Evolutionary conservation across 2,797 vertebrate species (phyloP).

Genomic region (Channa striata): DNA sequence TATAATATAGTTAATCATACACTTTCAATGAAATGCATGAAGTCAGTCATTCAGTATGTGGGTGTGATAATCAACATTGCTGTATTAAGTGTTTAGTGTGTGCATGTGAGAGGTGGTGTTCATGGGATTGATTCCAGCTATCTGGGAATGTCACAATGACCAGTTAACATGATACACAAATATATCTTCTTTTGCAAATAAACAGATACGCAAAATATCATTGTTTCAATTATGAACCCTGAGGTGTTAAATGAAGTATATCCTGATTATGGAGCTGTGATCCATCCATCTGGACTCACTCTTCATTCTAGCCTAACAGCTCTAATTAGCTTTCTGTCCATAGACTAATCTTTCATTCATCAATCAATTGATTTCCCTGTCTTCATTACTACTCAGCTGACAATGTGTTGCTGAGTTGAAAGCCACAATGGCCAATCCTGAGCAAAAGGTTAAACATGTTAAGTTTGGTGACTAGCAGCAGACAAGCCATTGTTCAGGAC

Average conservation of each 20-base stretch:
- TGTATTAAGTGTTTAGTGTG: conserved; percentile 61
- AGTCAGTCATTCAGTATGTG: conserved; percentile 63
- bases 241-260: conserved; percentile 77
- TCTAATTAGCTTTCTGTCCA: conserved; percentile 82
- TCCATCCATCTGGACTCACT: conserved; percentile 74
- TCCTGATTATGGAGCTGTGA: conserved; percentile 69
- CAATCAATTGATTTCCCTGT: conserved; percentile 84
- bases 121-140: conserved; percentile 22
- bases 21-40: conserved; percentile 65
- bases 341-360: conserved; percentile 84
- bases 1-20: conserved; percentile 70
- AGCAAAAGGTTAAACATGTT: conserved; percentile 82
- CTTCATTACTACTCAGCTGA: conserved; percentile 75
- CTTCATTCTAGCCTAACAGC: conserved; percentile 70
- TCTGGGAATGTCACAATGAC: conserved; percentile 12
- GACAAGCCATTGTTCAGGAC: conserved; percentile 53
- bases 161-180: background rate
- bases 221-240: conserved; percentile 70
- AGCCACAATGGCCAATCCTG: conserved; percentile 61
- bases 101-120: conserved; percentile 35
- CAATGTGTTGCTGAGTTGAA: conserved; percentile 60
- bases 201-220: conserved; percentile 49
- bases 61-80: conserved; percentile 74
- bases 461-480: conserved; percentile 50
- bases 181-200: conserved; percentile 46